These are phyloP conservation scores for Netelia virgata DNA, from an alignment of 2,888 invertebrate genomes.

Conservation along the genomic window DNA sequence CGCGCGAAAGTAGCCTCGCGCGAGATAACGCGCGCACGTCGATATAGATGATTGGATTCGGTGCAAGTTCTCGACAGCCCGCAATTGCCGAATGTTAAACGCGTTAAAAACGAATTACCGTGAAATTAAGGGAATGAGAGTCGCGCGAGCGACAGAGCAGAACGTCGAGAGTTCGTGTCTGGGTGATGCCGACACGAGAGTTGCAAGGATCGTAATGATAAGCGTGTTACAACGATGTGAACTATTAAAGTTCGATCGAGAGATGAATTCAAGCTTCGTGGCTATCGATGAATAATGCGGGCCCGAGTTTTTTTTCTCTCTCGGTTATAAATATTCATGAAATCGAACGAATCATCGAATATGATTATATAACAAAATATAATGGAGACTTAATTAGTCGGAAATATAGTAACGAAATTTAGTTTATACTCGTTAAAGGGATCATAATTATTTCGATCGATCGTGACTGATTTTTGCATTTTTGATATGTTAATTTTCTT, in stretches of 20 bases:
- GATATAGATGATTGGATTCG: slow-evolving; percentile 63
- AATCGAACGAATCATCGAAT: too few relatives aligned
- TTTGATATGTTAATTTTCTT: not conserved
- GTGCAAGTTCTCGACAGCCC: slow-evolving; percentile 66
- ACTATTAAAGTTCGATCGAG: slow-evolving; percentile 26
- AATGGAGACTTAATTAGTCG: too few relatives aligned
- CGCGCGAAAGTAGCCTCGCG: too few relatives aligned
- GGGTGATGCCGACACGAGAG: not conserved
- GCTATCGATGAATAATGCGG: too few relatives aligned
- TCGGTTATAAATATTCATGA: too few relatives aligned
- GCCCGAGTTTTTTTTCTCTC: too few relatives aligned
- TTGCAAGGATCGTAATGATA: slow-evolving; percentile 20
- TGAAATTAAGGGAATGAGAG: slow-evolving; percentile 65
- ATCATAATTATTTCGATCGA: too few relatives aligned
- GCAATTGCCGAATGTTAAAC: slow-evolving; percentile 68
- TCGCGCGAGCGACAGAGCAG: slow-evolving; percentile 33
- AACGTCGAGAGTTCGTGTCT: slow-evolving; percentile 19
- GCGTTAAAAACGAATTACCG: slow-evolving; percentile 68
- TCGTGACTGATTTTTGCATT: not conserved
- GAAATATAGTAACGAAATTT: too few relatives aligned
- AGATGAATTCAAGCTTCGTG: not conserved
- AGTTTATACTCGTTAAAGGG: too few relatives aligned
- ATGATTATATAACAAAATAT: too few relatives aligned
- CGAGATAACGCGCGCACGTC: slow-evolving; percentile 11
- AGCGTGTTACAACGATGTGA: slow-evolving; percentile 43